Percentiles rank a stretch among this genome's conserved stretches.
These are phyloP conservation scores for Kuschelorhynchus macadamiae DNA, from an alignment of 2,888 invertebrate genomes.

Conservation along the genomic window DNA sequence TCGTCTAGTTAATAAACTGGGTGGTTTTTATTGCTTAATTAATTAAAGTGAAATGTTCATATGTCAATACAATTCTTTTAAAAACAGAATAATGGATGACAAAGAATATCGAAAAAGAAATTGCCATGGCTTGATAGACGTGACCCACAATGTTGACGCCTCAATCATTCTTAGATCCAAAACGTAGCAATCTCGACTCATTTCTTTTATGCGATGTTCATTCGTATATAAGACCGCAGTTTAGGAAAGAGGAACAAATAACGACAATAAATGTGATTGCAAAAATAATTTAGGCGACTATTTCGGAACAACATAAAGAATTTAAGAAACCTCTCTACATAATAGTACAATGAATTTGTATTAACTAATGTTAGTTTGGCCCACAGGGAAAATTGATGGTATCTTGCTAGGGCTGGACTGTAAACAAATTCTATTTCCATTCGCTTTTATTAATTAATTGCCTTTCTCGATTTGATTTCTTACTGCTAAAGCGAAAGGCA, in stretches of 20 bases:
- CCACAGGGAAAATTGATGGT: no score
- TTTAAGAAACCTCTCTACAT: constrained; percentile 67
- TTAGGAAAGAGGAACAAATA: constrained; percentile 60
- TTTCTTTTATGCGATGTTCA: constrained; percentile 49
- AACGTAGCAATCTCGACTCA: constrained; percentile 57
- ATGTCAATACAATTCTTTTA: no score
- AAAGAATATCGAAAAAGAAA: constrained; percentile 20
- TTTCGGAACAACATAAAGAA: constrained; percentile 55
- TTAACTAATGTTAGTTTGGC: constrained; percentile 8
- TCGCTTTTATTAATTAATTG: no score
- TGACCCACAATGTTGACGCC: constrained; percentile 68
- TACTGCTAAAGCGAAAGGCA: no score
- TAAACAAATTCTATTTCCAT: no score
- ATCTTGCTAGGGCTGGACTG: no score
- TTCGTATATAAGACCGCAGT: constrained; percentile 44
- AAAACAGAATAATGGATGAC: neutral
- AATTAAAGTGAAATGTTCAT: no score
- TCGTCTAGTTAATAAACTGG: no score
- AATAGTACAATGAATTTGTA: constrained; percentile 26
- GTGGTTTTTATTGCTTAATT: no score
- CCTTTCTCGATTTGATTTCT: no score
- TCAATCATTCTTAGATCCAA: constrained; percentile 58
- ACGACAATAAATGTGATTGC: constrained; percentile 50
- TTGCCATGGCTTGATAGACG: constrained; percentile 67
- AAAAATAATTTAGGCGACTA: constrained; percentile 61